Evolutionary conservation across 2,113 vertebrate species (phyloP), one percentile per base, ranked within the genome.

Genomic region (Phalacrocorax carbo): DNA sequence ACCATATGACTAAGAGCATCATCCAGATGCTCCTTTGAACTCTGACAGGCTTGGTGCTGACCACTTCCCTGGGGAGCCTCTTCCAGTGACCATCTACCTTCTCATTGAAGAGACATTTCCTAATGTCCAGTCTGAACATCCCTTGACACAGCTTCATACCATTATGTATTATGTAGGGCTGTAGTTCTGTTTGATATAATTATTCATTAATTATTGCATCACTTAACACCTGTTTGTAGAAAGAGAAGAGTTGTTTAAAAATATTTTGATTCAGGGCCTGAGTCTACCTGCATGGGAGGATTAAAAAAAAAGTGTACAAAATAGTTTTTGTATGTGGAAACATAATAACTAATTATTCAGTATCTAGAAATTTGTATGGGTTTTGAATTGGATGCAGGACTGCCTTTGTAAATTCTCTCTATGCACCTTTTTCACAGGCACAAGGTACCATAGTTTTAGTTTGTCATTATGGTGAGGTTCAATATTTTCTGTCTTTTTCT

Each of bases 281-380:
- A 51, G 7, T 48, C 19, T 10, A 15, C 82, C n/a, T 82, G 40
- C 29, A 30, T 1, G 6, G 40, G 25, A 40, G 4, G 14, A 64
- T 79, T 82, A 18, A 65, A 82, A 89, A 46, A 83, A 34, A 82
- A 23, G 5, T 36, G 8, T 34, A 23, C 10, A 66, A 72, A 48
- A 27, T 29, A 38, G 10, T 10, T 46, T 76, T 32, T 88, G 7
- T 49, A 44, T 40, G 19, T 65, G 62, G 49, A 88, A 85, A n/a
- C 0, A 0, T 62, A 5, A n/a, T 79, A 55, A 40, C 8, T 55
- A 54, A 55, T 68, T 79, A 34, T 52, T 85, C 16, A 62, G 4
- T 40, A 36, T 29, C 22, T 93, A 23, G 46, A 62, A 29, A 2
- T 54, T 49, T 58, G 20, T 22, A 9, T 44, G 36, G 3, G 10